Evolutionary conservation across 1,140 invertebrate genomes (phyloP), one percentile per base, ranked within the genome.

Genomic region (Psilanteris sp.): DNA sequence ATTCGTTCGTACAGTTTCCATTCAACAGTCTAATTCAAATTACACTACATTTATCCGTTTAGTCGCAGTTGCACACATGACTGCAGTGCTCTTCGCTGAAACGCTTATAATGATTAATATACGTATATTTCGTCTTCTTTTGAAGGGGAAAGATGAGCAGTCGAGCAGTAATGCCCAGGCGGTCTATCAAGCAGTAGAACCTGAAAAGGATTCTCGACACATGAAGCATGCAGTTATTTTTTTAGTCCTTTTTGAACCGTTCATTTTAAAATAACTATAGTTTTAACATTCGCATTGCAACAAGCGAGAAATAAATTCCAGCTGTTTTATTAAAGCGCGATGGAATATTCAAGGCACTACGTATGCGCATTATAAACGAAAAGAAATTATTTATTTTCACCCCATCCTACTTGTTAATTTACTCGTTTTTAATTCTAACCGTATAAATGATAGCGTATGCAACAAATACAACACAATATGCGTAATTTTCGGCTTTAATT

Each of bases 1-100:
- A 74, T 74, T 67, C 54, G 61, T 48, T 54, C 44, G 36, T 37
- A 41, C 55, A 10, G 26, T 27, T 22, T 27, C 59, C 48, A 37
- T 75, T 62, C 54, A 57, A 59, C 29, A 74, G 16, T 66, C 52
- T 68, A 54, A 62, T 62, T 75, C 62, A 41, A 68, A 75, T 74
- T 74, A 67, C 55, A 55, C 71, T 74, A 74, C 62, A 62, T 75
- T 75, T 75, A 75, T 75, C 55, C 62, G 32, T 68, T 75, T 75
- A 75, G 62, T 68, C 62, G 62, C 55, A 75, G 71, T 75, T 55
- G 71, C 62, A 75, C 55, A 75, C 71, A 75, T 68, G 71, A 75
- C 54, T 75, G 71, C 71, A 52, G 34, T 31, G 27, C 36, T 46
- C 48, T 71, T 43, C 43, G 41, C 24, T 57, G 36, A 59, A 74